A percentile compares a stretch with the other conserved stretches of the same genome.
phyloP scores from a whole-genome alignment of 2,113 vertebrate genomes.

The Pundamilia nyererei region DNA sequence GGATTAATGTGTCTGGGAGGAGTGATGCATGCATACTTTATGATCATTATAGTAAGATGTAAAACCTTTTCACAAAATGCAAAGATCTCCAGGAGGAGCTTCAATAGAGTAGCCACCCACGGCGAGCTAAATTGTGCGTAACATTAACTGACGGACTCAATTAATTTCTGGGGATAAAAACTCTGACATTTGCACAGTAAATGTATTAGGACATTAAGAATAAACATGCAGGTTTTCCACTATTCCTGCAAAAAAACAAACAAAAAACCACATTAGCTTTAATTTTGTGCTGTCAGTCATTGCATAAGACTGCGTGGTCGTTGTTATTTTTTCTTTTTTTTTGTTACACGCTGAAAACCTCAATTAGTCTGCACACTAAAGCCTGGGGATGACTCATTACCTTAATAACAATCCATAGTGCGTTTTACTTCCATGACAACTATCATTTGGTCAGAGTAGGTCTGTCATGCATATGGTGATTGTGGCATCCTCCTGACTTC shows the following conservation, averaged over 20 bases:
- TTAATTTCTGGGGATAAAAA: background rate
- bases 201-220: background rate
- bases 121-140: background rate
- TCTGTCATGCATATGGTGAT: background rate
- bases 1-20: background rate
- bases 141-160: background rate
- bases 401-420: constrained; percentile 11
- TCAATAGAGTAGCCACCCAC: background rate
- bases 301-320: constrained; percentile 7
- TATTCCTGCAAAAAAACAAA: background rate
- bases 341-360: background rate
- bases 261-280: background rate
- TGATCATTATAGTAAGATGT: background rate
- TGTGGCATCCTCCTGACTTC: background rate
- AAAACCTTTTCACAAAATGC: background rate
- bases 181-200: background rate
- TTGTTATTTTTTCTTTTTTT: background rate
- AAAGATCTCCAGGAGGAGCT: background rate
- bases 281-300: constrained; percentile 11
- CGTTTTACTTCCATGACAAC: constrained; percentile 28
- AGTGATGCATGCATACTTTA: background rate
- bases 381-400: constrained; percentile 15
- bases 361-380: background rate
- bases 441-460: constrained; percentile 7
- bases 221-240: background rate